These are phyloP conservation scores for Phyllopteryx taeniolatus DNA, from an alignment of 2,113 vertebrate genomes.

Conservation along the genomic window DNA sequence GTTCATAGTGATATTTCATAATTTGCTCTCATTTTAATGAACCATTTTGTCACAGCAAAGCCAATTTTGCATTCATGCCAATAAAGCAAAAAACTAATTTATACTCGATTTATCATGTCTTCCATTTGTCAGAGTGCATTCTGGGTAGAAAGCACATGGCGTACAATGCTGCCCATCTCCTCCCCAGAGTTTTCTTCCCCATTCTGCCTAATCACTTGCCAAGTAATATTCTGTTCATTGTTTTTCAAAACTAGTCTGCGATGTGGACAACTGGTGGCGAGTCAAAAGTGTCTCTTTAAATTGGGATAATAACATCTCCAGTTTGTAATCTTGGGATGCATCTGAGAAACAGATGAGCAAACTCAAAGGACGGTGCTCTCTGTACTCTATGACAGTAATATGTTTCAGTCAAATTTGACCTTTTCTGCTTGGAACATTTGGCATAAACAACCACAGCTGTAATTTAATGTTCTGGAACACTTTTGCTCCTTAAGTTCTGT, in stretches of 20 bases:
- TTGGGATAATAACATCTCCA: constrained; percentile 47
- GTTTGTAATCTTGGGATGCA: constrained; percentile 42
- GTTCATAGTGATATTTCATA: neutral
- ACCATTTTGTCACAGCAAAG: neutral
- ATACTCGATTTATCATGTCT: constrained; percentile 1
- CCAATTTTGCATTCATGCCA: constrained; percentile 1
- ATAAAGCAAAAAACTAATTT: neutral
- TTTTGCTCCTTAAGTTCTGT: neutral
- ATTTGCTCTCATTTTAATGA: neutral
- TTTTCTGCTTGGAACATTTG: neutral
- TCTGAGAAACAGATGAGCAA: constrained; percentile 34
- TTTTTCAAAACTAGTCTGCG: constrained; percentile 58
- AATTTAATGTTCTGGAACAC: neutral
- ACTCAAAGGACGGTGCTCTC: neutral
- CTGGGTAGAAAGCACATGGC: constrained; percentile 31
- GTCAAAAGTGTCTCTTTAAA: constrained; percentile 56
- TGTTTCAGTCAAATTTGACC: constrained; percentile 6
- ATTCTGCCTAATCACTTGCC: constrained; percentile 39
- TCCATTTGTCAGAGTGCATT: constrained; percentile 14
- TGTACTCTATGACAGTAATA: constrained; percentile 4
- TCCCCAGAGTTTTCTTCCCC: constrained; percentile 20
- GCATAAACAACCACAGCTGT: constrained; percentile 5
- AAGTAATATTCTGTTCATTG: constrained; percentile 65
- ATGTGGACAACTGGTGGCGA: constrained; percentile 43
- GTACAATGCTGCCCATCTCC: constrained; percentile 48